phyloP scores from a whole-genome alignment of 2,888 invertebrate species.

The Morinoia aosen region DNA sequence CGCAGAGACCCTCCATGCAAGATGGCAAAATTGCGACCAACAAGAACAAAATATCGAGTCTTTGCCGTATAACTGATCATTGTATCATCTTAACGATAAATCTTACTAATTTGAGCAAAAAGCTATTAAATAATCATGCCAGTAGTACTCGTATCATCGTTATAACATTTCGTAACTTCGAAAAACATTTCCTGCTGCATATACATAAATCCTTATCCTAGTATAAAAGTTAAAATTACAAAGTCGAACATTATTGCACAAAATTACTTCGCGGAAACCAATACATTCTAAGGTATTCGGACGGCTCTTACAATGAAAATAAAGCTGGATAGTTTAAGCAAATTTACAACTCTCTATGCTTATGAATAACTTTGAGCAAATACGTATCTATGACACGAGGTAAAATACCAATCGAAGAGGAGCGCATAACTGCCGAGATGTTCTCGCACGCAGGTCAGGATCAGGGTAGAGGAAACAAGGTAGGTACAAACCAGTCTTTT shows the following conservation, averaged over 20 bases:
- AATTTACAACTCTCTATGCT: neutral
- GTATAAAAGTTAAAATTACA: neutral
- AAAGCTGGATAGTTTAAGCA: neutral
- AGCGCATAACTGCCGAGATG: neutral
- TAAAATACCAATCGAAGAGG: neutral
- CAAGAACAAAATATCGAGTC: neutral
- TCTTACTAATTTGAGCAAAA: conserved; percentile 2
- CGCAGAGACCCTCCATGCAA: too few relatives aligned
- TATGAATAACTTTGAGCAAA: conserved; percentile 1
- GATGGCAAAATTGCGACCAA: neutral
- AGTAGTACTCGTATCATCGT: neutral
- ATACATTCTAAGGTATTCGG: neutral
- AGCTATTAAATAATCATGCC: neutral
- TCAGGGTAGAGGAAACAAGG: too few relatives aligned
- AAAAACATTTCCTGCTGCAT: neutral
- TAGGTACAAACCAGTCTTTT: too few relatives aligned
- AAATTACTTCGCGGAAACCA: neutral
- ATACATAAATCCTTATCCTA: neutral
- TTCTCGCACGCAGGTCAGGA: neutral
- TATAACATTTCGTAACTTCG: neutral
- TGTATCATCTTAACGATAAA: neutral
- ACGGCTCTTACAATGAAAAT: neutral
- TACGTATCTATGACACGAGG: neutral
- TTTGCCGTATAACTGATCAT: neutral
- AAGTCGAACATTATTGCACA: neutral